Evolutionary conservation across 53 echinoderm and acorn worm species (phyloP).

Genomic region (Luidia sarsii): DNA sequence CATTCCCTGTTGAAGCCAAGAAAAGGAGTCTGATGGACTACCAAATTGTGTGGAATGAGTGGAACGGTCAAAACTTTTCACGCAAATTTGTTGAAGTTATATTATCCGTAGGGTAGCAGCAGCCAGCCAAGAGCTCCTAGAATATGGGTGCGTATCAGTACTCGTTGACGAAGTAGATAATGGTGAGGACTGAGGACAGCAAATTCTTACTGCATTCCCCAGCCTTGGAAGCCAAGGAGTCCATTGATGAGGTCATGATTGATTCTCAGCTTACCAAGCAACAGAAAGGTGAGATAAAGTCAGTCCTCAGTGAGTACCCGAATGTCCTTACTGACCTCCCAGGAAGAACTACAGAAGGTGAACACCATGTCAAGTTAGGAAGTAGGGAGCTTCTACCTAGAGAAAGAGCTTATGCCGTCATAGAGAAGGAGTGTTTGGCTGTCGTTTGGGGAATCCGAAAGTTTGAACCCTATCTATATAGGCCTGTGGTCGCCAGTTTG

Average conservation of each 20-base stretch:
- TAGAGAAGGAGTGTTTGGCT: conserved; percentile 17
- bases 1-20: conserved; percentile 6
- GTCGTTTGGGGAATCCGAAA: conserved; percentile 12
- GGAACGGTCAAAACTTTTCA: conserved; percentile 39
- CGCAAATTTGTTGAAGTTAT: conserved; percentile 49
- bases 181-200: too few relatives aligned
- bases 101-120: too few relatives aligned
- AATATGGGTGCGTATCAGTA: neutral
- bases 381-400: neutral
- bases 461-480: neutral
- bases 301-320: conserved; percentile 3
- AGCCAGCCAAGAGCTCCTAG: neutral
- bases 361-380: conserved; percentile 15
- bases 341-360: conserved; percentile 32
- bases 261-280: neutral
- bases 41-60: conserved; percentile 39
- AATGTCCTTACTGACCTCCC: conserved; percentile 64
- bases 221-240: conserved; percentile 3
- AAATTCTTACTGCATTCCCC: neutral
- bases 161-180: conserved; percentile 3
- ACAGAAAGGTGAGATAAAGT: conserved; percentile 5
- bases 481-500: neutral
- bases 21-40: conserved; percentile 34
- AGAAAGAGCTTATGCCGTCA: conserved; percentile 2
- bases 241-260: neutral